These are phyloP conservation scores for Spea multiplicata DNA, from an alignment of 2,113 vertebrate genomes.

Conservation along the genomic window DNA sequence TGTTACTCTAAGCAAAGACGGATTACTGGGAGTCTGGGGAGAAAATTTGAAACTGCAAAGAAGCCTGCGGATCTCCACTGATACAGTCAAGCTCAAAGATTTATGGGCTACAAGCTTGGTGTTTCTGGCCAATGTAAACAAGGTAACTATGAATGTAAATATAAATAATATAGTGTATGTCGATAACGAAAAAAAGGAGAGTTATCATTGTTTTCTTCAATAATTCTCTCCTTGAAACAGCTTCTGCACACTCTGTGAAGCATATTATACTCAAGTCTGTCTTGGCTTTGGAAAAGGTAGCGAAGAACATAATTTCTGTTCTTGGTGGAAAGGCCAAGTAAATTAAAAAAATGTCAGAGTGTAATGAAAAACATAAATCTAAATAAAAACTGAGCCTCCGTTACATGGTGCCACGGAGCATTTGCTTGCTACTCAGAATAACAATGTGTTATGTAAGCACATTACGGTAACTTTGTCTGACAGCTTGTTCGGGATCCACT, in stretches of 20 bases:
- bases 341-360: conserved; percentile 22
- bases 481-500: not conserved
- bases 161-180: conserved; percentile 30
- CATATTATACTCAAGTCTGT: conserved; percentile 1
- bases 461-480: not conserved
- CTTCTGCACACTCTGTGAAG: not conserved
- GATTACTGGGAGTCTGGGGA: conserved; percentile 69
- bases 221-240: conserved; percentile 9
- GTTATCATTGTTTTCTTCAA: conserved; percentile 15
- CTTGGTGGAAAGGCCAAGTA: conserved; percentile 29
- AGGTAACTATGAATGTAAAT: conserved; percentile 62
- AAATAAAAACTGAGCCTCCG: not conserved
- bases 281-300: conserved; percentile 14
- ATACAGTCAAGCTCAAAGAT: conserved; percentile 69
- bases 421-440: not conserved
- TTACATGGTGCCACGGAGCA: conserved; percentile 6
- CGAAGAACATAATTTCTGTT: conserved; percentile 16
- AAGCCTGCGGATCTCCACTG: conserved; percentile 67
- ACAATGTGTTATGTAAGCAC: not conserved
- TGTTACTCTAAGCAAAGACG: conserved; percentile 75
- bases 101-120: conserved; percentile 78
- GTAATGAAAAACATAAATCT: conserved; percentile 37
- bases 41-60: conserved; percentile 69
- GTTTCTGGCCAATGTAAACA: conserved; percentile 72
- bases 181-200: conserved; percentile 12